Base-by-base conservation (phyloP, 2,797 vertebrate genomes). In the Paguma larvata region DNA sequence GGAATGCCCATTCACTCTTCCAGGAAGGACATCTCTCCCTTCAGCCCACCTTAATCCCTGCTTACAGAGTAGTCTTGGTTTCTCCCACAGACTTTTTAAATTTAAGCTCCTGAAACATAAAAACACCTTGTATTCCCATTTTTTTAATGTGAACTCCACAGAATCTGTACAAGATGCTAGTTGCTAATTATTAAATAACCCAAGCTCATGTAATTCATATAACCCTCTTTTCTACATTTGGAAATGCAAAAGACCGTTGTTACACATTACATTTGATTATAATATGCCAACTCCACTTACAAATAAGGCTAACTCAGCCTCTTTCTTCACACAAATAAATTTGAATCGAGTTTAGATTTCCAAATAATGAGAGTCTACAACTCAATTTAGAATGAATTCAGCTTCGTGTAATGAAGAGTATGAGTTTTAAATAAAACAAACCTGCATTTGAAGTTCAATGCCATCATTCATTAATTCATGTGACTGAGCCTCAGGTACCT, bases 261-360 rank as follows among this genome's bases (percentile, higher is more conserved):
- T 89, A 9, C 48, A 91, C 68, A 84, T 67, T 90, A 62, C 67
- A 11, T 78, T 78, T 91, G 88, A 91, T 63, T 84, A 86, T 65
- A 77, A 80, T 75, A 94, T 65, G 34, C 53, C 89, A 97, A 75
- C 23, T 83, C 44, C 23, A 72, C 51, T 92, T 89, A 91, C 70
- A 89, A 95, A 87, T 85, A 96, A 93, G 91, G 91, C 89, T 85
- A 91, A 89, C 82, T 94, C 93, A 56, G 91, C 83, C 94, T 78
- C 48, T 92, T 97, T 51, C 68, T 83, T 96, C 90, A 95, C 23
- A 67, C 85, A 94, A 80, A 96, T 84, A 15, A 79, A 95, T 62
- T 67, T 89, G 96, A 89, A 73, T 83, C 56, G 84, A 95, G 68
- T 91, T 96, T 90, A 63, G 15, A 96, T 84, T 97, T 93, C 78